Base-by-base conservation (phyloP, 1,140 invertebrate genomes). In the Cotesia typhae region DNA sequence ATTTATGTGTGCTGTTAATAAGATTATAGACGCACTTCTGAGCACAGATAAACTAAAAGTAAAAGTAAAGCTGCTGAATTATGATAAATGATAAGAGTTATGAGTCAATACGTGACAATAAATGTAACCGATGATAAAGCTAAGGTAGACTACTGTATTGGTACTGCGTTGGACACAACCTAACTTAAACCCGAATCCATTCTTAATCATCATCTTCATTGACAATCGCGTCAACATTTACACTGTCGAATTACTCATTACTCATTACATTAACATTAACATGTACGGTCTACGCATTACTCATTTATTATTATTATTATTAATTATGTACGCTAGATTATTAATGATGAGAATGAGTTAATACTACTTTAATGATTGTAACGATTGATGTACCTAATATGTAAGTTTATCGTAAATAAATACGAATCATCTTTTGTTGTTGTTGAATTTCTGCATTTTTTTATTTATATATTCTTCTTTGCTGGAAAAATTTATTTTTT, bases 361-460 rank as follows among this genome's bases (percentile, higher is more conserved):
- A 67, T 67, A 28, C 28, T 67, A 52, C 10, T 47, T 47, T 59
- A 20, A 63, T 63, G 14, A 72, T 72, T 72, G 70, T 72, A 72
- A 66, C 37, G 70, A 72, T 72, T 55, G 70, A 72, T 72, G 70
- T 72, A 72, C 70, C 57, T 72, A 72, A 66, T 57, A 67, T 41
- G 38, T 66, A 72, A 65, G 41, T 59, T 67, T 71, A 67, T 72
- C 70, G 41, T 67, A 53, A 72, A 72, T 72, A 72, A 72, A 71
- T 65, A 72, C 64, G 63, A 47, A 66, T 72, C 65, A 35, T 72
- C 64, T 60, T 72, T 72, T 72, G 70, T 72, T 72, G 70, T 72
- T 72, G 70, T 72, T 72, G 70, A 67, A 69, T 20, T 6, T 61
- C 5, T 6, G 14, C 35, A 5, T 20, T 10, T 7, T 61, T 35